Evolutionary conservation across 2,113 vertebrate species (phyloP).

Genomic region (Furnarius figulus): DNA sequence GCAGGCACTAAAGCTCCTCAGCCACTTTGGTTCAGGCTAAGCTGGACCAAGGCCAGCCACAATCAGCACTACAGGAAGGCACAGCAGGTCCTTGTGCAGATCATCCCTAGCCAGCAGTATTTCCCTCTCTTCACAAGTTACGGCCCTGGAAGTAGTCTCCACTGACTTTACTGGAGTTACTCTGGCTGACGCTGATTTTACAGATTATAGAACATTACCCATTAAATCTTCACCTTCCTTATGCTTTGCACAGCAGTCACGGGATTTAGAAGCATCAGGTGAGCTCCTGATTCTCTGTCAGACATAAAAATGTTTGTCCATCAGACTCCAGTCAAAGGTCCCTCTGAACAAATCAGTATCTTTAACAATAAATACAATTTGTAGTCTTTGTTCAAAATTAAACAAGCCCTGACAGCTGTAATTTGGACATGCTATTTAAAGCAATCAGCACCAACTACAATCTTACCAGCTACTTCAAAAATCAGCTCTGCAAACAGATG

Average conservation of each 20-base stretch:
- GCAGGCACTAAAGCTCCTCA: background rate
- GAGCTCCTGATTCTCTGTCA: background rate
- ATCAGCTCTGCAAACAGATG: background rate
- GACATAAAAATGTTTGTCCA: background rate
- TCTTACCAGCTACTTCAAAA: background rate
- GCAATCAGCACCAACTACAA: background rate
- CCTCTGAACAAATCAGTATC: background rate
- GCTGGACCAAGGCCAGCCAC: background rate
- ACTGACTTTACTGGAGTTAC: background rate
- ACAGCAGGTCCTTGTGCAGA: background rate
- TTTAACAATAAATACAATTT: background rate
- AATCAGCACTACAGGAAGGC: background rate
- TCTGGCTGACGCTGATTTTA: background rate
- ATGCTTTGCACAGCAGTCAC: background rate
- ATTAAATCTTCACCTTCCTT: background rate
- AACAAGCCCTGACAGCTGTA: background rate
- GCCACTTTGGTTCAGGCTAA: background rate
- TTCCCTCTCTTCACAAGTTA: background rate
- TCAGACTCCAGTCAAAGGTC: background rate
- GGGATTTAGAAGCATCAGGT: background rate
- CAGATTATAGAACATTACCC: background rate
- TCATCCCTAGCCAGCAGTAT: background rate
- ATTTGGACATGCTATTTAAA: background rate
- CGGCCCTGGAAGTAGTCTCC: background rate
- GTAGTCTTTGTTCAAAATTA: constrained; percentile 20